Evolutionary conservation across 2,797 vertebrate species (phyloP).

Genomic region (Parauchenoglanis punctatus): DNA sequence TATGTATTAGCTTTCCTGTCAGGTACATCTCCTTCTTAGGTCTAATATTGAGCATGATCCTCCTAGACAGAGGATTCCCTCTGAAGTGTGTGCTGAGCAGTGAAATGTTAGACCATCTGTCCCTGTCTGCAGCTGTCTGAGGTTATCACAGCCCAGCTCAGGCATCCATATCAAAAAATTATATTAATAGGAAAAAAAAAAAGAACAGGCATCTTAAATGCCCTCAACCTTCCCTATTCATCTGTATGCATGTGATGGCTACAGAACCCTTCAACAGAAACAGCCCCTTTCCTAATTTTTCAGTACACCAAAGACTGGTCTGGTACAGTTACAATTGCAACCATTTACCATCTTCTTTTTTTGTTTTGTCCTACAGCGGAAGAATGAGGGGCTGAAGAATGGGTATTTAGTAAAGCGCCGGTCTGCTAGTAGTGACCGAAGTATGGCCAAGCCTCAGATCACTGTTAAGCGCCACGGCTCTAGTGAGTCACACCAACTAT

Average conservation of each 20-base stretch:
- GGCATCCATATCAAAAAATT: not conserved
- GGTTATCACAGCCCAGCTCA: not conserved
- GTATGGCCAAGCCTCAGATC: conserved; percentile 83
- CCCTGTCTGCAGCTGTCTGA: not conserved
- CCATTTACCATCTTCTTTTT: not conserved
- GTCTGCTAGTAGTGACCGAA: conserved; percentile 89
- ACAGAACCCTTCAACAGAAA: too few species aligned
- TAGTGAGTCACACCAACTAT: conserved; percentile 75
- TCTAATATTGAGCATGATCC: conserved; percentile 20
- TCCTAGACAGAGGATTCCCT: not conserved
- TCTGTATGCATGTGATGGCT: not conserved
- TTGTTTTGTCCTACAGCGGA: conserved; percentile 63
- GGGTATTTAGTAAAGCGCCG: conserved; percentile 84
- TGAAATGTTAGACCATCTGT: not conserved
- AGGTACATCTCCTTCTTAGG: not conserved
- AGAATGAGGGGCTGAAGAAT: conserved; percentile 66
- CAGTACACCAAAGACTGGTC: not conserved
- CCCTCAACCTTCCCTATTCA: not conserved
- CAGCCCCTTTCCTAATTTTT: not conserved
- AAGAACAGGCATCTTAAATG: not conserved
- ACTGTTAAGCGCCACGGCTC: conserved; percentile 90
- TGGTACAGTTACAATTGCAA: not conserved
- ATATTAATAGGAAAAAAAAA: not conserved
- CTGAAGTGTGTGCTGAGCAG: conserved; percentile 2
- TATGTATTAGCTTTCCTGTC: not conserved